Evolutionary conservation across 2,113 vertebrate species (phyloP).

Genomic region (Aldabrachelys gigantea): DNA sequence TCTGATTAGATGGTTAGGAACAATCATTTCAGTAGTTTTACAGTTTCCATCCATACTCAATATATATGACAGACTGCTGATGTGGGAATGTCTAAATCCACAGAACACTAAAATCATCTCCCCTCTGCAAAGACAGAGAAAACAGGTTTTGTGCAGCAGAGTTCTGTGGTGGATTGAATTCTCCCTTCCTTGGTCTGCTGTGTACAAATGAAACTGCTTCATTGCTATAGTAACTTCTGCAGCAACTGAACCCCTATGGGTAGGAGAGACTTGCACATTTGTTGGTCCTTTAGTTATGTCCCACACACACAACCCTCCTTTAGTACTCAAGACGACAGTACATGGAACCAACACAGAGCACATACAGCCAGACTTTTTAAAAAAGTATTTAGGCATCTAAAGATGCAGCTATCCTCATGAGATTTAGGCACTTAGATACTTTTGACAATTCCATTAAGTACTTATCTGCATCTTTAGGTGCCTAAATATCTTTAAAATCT

Average conservation of each 20-base stretch:
- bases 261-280: neutral
- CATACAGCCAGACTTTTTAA: neutral
- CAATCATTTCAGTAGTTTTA: neutral
- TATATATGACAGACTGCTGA: neutral
- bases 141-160: neutral
- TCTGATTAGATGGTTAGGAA: accelerated
- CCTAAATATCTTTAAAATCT: neutral
- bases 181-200: neutral
- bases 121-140: accelerated
- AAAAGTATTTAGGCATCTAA: neutral
- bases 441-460: too few relatives aligned
- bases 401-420: neutral
- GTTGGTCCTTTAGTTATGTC: neutral
- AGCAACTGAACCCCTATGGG: neutral
- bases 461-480: too few relatives aligned
- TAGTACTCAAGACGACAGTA: neutral
- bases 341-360: neutral
- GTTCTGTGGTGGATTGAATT: neutral
- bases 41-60: accelerated
- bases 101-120: neutral
- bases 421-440: neutral
- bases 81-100: neutral
- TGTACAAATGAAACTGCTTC: neutral
- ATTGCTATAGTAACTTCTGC: neutral
- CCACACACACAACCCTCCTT: neutral